Conservation (phyloP, 2,797 vertebrate genomes). For the Pyrocephalus nanus region DNA sequence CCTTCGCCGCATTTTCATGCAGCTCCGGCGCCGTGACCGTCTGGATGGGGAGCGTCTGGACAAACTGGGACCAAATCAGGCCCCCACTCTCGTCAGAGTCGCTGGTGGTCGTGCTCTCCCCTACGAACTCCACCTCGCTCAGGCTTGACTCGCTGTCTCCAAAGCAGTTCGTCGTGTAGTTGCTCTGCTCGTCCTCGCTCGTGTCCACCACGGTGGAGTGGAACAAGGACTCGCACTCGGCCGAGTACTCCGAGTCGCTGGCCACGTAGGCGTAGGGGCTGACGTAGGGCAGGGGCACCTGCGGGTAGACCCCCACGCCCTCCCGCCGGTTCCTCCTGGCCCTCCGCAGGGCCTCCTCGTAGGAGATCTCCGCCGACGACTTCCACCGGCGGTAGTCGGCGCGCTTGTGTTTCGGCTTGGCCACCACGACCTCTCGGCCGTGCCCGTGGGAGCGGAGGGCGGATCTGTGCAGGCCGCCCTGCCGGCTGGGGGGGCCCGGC, state of each 20-base stretch:
- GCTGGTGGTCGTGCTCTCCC: conserved; percentile 84
- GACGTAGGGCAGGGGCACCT: conserved; percentile 65
- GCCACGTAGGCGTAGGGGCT: conserved; percentile 82
- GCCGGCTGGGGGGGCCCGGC: conserved; percentile 40
- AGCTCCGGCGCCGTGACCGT: conserved; percentile 72
- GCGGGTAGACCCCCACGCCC: conserved; percentile 62
- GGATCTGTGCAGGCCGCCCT: conserved; percentile 39
- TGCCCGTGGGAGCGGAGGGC: conserved; percentile 74
- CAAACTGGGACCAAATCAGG: conserved; percentile 86
- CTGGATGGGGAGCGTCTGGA: conserved; percentile 79
- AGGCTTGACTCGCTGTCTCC: conserved; percentile 92
- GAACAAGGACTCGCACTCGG: conserved; percentile 92
- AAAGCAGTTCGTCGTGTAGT: conserved; percentile 93
- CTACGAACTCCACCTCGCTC: conserved; percentile 85
- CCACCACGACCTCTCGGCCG: conserved; percentile 81
- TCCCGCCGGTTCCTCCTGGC: conserved; percentile 79
- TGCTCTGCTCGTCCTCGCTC: conserved; percentile 90
- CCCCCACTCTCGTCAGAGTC: conserved; percentile 87
- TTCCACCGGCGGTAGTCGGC: conserved; percentile 83
- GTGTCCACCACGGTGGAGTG: conserved; percentile 94
- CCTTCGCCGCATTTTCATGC: conserved; percentile 79
- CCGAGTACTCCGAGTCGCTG: conserved; percentile 94
- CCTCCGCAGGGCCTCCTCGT: conserved; percentile 82
- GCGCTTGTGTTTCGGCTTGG: conserved; percentile 89
- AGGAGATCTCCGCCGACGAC: conserved; percentile 80